Evolutionary conservation across 2,797 vertebrate species (phyloP).

Genomic region (Balearica regulorum): DNA sequence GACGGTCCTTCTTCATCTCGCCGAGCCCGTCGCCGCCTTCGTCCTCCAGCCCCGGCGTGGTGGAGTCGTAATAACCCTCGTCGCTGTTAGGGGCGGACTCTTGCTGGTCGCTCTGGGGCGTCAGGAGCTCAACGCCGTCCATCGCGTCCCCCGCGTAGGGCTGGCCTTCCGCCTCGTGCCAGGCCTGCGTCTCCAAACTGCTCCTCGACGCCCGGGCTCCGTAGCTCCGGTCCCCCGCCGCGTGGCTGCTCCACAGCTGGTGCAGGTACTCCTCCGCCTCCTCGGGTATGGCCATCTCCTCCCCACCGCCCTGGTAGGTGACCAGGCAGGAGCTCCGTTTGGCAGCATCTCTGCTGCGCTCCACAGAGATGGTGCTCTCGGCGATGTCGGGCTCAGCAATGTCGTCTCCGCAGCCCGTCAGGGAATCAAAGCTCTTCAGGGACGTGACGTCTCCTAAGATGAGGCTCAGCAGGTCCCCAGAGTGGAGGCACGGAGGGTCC

Average conservation of each 20-base stretch:
- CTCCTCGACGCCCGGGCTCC: constrained; percentile 67
- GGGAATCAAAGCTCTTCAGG: constrained; percentile 95
- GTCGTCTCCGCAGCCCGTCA: constrained; percentile 96
- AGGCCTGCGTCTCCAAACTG: constrained; percentile 55
- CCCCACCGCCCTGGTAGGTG: constrained; percentile 95
- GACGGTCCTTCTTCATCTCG: constrained; percentile 77
- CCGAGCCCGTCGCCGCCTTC: constrained; percentile 81
- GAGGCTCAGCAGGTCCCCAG: constrained; percentile 84
- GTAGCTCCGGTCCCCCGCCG: constrained; percentile 71
- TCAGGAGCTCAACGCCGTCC: constrained; percentile 80
- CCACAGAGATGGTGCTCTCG: constrained; percentile 86
- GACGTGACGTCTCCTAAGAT: constrained; percentile 89
- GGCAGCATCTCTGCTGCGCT: constrained; percentile 82
- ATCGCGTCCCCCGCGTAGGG: constrained; percentile 70
- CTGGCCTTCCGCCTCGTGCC: constrained; percentile 64
- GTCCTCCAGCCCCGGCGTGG: constrained; percentile 91
- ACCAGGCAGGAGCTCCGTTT: constrained; percentile 93
- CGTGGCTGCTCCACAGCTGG: constrained; percentile 74
- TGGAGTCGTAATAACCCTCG: constrained; percentile 94
- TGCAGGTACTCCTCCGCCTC: constrained; percentile 84
- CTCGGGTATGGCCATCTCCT: constrained; percentile 96
- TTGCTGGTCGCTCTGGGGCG: constrained; percentile 94
- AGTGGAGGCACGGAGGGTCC: constrained; percentile 64
- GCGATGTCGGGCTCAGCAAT: constrained; percentile 95
- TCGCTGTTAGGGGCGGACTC: constrained; percentile 95